phyloP scores from a whole-genome alignment of 2,113 vertebrate genomes.

The Porphyrio hochstetteri region DNA sequence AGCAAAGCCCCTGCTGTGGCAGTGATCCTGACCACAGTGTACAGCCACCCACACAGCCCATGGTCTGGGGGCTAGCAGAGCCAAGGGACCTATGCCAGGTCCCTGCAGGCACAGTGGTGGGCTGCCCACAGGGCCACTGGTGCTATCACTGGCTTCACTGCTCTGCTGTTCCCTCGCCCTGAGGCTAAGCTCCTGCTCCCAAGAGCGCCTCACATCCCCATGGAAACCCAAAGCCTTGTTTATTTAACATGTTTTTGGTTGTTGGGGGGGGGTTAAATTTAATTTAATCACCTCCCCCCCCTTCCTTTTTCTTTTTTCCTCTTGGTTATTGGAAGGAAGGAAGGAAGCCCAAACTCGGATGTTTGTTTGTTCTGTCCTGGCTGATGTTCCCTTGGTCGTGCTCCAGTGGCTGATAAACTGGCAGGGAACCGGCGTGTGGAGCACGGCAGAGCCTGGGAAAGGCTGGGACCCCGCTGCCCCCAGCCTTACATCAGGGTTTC shows the following conservation, averaged over 20 bases:
- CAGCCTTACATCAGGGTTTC: background rate
- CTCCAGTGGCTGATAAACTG: constrained; percentile 58
- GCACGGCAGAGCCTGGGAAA: constrained; percentile 69
- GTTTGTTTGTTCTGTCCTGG: constrained; percentile 68
- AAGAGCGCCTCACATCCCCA: background rate
- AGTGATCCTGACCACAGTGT: accelerated
- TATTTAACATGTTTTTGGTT: background rate
- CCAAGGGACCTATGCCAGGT: accelerated
- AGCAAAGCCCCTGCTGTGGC: background rate
- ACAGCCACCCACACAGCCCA: accelerated
- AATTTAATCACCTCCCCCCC: background rate
- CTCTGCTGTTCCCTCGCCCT: accelerated
- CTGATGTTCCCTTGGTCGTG: constrained; percentile 51
- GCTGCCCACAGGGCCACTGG: accelerated
- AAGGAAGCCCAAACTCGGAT: constrained; percentile 61
- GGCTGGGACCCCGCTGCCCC: constrained; percentile 42
- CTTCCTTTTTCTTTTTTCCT: background rate
- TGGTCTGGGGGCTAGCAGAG: accelerated
- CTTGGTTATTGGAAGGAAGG: constrained; percentile 50
- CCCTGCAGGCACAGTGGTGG: accelerated
- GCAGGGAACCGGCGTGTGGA: constrained; percentile 24
- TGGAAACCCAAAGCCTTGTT: constrained; percentile 30
- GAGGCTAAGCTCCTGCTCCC: background rate
- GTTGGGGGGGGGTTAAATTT: background rate
- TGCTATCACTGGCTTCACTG: background rate